Percentiles rank a stretch among this genome's conserved stretches.
These are phyloP conservation scores for Ctenoplectra terminalis DNA, from an alignment of 1,140 invertebrate genomes.

Conservation along the genomic window DNA sequence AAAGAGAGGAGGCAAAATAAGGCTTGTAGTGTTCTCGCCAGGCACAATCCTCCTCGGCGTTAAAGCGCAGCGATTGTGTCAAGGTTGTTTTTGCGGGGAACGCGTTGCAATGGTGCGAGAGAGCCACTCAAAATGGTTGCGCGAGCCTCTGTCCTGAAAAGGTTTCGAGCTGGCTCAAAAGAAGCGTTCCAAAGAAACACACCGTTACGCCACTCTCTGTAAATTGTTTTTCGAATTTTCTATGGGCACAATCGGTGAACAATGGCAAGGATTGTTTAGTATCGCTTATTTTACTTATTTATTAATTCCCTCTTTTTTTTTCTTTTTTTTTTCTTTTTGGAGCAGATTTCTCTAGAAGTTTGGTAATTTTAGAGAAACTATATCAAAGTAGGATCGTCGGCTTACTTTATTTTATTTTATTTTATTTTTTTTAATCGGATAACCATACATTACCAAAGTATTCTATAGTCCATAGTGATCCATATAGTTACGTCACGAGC, in stretches of 20 bases:
- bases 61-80: conserved; percentile 68
- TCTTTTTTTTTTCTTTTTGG: background rate
- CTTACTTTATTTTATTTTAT: too few species aligned
- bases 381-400: too few species aligned
- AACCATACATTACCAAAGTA: too few species aligned
- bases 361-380: too few species aligned
- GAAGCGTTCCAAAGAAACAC: conserved; percentile 33
- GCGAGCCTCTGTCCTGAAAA: conserved; percentile 49
- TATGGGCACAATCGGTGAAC: conserved; percentile 3
- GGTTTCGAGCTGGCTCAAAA: conserved; percentile 40
- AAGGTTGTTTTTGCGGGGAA: conserved; percentile 69
- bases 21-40: conserved; percentile 30
- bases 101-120: conserved; percentile 58
- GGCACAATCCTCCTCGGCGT: conserved; percentile 44
- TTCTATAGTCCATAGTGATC: background rate
- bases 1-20: conserved; percentile 19
- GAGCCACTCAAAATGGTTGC: conserved; percentile 70
- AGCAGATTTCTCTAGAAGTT: too few species aligned
- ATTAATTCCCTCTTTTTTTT: background rate
- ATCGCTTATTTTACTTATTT: background rate
- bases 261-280: background rate
- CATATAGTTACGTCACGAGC: background rate
- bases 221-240: conserved; percentile 22
- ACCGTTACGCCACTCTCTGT: conserved; percentile 29
- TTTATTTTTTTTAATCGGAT: too few species aligned